phyloP scores from a whole-genome alignment of 2,797 vertebrate species.

The Pteropus rufus region DNA sequence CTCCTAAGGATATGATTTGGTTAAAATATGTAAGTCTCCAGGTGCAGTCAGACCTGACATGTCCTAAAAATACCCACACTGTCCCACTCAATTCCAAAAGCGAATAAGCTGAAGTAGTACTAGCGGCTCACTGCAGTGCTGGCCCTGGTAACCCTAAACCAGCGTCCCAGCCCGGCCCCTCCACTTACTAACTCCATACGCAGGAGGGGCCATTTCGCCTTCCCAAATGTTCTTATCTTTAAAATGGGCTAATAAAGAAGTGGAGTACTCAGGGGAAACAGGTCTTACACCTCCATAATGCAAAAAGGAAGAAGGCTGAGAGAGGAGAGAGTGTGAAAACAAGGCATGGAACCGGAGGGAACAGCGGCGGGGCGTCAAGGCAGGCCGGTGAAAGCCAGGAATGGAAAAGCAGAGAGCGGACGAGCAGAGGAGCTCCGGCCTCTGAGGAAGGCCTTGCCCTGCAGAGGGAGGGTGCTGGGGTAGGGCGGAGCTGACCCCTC shows the following conservation, averaged over 20 bases:
- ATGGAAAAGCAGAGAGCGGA: not conserved
- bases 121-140: not conserved
- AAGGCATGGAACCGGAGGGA: not conserved
- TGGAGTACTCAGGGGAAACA: not conserved
- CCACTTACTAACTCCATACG: not conserved
- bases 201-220: not conserved
- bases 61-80: not conserved
- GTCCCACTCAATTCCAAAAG: not conserved
- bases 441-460: no score
- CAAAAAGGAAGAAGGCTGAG: not conserved
- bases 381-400: not conserved
- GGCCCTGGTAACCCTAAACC: not conserved
- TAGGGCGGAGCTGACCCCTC: not conserved
- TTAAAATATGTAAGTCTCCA: not conserved
- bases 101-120: not conserved
- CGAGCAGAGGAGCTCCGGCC: not conserved
- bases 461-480: not conserved
- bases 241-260: not conserved
- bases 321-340: not conserved
- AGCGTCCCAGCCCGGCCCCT: not conserved
- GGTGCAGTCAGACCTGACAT: not conserved
- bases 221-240: not conserved
- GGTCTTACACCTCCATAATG: not conserved
- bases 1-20: not conserved
- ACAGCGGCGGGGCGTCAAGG: not conserved